Base-by-base conservation (phyloP, 2,888 invertebrate species). In the Perdita meconis region DNA sequence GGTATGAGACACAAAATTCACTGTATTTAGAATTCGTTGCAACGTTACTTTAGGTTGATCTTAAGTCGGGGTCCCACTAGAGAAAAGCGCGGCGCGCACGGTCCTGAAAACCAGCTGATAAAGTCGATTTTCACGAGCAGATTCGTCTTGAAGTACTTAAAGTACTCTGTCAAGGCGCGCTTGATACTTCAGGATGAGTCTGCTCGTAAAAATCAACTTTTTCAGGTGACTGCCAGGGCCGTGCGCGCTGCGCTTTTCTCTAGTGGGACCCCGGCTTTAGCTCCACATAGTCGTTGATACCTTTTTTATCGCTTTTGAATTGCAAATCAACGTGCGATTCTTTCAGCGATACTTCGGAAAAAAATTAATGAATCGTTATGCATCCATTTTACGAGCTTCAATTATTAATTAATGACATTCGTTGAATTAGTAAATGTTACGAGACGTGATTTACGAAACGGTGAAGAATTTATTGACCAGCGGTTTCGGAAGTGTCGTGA, bases 1-100 rank as follows among this genome's bases (percentile, higher is more conserved):
- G 74, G 74, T 75, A 75, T 75, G 74, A 75, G 6, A 65, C 22
- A 53, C 64, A 59, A 38, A 19, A 38, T 47, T 59, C 50, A 51
- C 26, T 74, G 16, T 13, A 10, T 57, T 57, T 42, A 5, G 26
- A 10, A 10, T 65, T 56, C 47, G 10, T 59, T 57, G 24, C 10
- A 10, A 34, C 10, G 44, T 36, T 10, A 6, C 8, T 26, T 10
- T 34, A 22, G 19, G 2, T 16, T 53, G 12, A 26, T 12, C 50
- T 44, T 56, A 63, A n/a, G n/a, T n/a, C n/a, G n/a, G n/a, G n/a
- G n/a, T n/a, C n/a, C n/a, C n/a, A n/a, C n/a, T n/a, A n/a, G n/a
- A n/a, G n/a, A n/a, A n/a, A n/a, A n/a, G n/a, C n/a, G n/a, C n/a
- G n/a, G n/a, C n/a, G n/a, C n/a, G n/a, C n/a, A n/a, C n/a, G n/a